Evolutionary conservation across 2,797 vertebrate genomes (phyloP).

Genomic region (Bradypodion ventrale): DNA sequence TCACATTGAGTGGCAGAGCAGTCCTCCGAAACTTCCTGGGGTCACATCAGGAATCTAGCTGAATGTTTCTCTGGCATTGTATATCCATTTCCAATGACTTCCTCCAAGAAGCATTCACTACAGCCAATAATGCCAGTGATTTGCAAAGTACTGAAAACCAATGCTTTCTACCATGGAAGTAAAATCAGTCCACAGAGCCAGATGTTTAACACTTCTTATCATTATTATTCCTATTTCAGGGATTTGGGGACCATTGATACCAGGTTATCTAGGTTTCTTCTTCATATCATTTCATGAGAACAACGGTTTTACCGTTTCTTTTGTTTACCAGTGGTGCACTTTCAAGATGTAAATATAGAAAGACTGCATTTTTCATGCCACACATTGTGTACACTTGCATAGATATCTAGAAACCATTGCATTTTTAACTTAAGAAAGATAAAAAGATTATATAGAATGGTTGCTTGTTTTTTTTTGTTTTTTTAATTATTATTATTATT

Average conservation of each 20-base stretch:
- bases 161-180: constrained; percentile 45
- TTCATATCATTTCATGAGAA: constrained; percentile 34
- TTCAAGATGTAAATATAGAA: neutral
- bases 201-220: neutral
- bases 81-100: constrained; percentile 47
- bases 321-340: constrained; percentile 14
- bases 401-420: neutral
- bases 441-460: neutral
- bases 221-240: constrained; percentile 18
- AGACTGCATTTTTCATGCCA: neutral
- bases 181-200: constrained; percentile 43
- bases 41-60: constrained; percentile 48
- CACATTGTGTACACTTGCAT: too few relatives aligned
- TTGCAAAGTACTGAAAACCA: constrained; percentile 59
- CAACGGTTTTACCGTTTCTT: neutral
- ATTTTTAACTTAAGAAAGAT: neutral
- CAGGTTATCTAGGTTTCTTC: neutral
- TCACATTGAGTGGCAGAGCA: constrained; percentile 59
- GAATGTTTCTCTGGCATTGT: constrained; percentile 50
- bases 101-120: constrained; percentile 51
- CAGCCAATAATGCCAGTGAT: constrained; percentile 42
- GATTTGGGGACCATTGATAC: constrained; percentile 30
- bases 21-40: constrained; percentile 42
- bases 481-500: too few relatives aligned
- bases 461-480: too few relatives aligned